Conservation (phyloP, 2,888 invertebrate species). For the Odontomyia ornata region DNA sequence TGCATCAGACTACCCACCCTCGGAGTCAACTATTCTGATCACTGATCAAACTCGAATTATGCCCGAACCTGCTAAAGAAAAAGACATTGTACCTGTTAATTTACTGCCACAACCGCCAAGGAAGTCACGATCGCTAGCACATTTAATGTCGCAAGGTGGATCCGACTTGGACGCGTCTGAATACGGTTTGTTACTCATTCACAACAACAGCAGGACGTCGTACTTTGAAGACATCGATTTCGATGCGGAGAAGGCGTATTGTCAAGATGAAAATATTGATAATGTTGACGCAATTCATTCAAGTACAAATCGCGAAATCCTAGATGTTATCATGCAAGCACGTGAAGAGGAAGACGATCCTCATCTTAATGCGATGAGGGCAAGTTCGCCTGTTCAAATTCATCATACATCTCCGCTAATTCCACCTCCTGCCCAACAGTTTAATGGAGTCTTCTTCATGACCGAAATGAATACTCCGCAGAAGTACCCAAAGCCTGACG, state of each 20-base stretch:
- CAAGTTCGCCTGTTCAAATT: constrained; percentile 56
- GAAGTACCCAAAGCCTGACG: constrained; percentile 63
- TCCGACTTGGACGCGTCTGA: constrained; percentile 63
- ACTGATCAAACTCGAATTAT: constrained; percentile 13
- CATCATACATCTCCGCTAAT: constrained; percentile 36
- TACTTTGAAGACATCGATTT: constrained; percentile 69
- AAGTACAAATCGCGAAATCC: constrained; percentile 67
- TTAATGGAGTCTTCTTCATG: constrained; percentile 70
- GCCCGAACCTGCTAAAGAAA: constrained; percentile 63
- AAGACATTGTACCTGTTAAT: constrained; percentile 79
- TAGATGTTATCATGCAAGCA: constrained; percentile 69
- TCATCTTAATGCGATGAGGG: constrained; percentile 61
- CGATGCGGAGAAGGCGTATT: constrained; percentile 64
- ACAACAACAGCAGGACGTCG: constrained; percentile 67
- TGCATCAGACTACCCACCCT: background rate
- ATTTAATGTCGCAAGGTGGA: constrained; percentile 70
- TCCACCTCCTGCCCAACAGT: constrained; percentile 61
- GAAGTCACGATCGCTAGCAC: constrained; percentile 76
- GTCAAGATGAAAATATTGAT: constrained; percentile 42
- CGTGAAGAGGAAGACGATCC: constrained; percentile 64
- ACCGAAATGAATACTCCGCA: constrained; percentile 66
- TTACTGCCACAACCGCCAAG: constrained; percentile 84
- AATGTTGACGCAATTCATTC: constrained; percentile 54
- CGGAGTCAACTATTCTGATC: constrained; percentile 25
- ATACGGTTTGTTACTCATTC: constrained; percentile 63